Evolutionary conservation across 2,888 invertebrate species (phyloP).

Genomic region (Iselma pallidipennis): DNA sequence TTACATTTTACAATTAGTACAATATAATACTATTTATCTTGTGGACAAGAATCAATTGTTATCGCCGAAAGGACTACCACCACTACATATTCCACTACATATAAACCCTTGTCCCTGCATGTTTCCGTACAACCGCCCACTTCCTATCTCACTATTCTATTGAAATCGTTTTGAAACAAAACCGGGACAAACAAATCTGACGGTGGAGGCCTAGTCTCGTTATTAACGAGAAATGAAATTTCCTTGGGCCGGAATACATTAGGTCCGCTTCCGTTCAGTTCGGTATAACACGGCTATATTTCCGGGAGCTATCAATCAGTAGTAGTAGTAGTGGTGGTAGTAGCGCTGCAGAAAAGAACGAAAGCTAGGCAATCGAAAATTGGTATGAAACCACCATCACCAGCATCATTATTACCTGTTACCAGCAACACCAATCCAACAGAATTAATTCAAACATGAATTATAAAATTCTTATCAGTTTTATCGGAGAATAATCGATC

Average conservation of each 20-base stretch:
- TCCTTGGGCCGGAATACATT: constrained; percentile 38
- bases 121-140: background rate
- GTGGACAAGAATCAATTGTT: background rate
- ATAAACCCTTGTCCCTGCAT: background rate
- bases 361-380: background rate
- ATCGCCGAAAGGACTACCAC: too few relatives aligned
- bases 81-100: too few relatives aligned
- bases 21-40: background rate
- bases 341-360: too few relatives aligned
- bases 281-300: constrained; percentile 30
- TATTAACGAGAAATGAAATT: constrained; percentile 42
- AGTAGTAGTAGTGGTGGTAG: too few relatives aligned
- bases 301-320: constrained; percentile 40
- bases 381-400: background rate
- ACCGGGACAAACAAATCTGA: constrained; percentile 32
- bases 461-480: too few relatives aligned
- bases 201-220: constrained; percentile 24
- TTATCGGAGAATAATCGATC: too few relatives aligned
- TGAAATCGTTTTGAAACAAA: background rate
- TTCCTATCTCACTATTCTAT: background rate
- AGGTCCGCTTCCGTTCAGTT: constrained; percentile 32
- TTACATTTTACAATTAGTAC: too few relatives aligned
- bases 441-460: too few relatives aligned
- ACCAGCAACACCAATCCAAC: too few relatives aligned
- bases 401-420: too few relatives aligned